Base-by-base conservation (phyloP, 2,113 vertebrate species). In the Numenius arquata region DNA sequence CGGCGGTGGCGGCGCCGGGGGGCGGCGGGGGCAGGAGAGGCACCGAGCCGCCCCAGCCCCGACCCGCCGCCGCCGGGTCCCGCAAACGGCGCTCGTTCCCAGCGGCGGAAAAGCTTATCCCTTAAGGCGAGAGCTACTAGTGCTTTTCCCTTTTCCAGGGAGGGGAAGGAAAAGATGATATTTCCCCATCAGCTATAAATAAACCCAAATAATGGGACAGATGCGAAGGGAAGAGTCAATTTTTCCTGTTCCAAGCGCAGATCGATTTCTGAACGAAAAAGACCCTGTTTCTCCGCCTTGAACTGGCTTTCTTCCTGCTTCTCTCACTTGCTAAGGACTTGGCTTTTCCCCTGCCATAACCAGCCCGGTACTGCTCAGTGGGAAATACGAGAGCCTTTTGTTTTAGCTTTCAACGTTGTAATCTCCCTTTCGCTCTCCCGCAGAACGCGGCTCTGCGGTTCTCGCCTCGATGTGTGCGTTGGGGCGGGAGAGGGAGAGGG, bases 181-280 rank as follows among this genome's bases (percentile, higher is more conserved):
- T 73, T 90, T 93, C 90, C 65, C 63, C 82, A 11, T 36, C 75
- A 75, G 38, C 62, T 95, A 82, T 83, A 94, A 96, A 90, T 90
- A 94, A 90, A 62, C 45, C 12, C 67, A 83, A 95, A 91, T 77
- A 76, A 82, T 59, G 9, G 50, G 53, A 34, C 81, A 81, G 87
- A 88, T 80, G 82, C 61, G 88, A 83, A 93, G 36, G 38, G 65
- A 80, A 85, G 83, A 88, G 63, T 85, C 27, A 83, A 4, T 80
- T 91, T 95, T 79, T 93, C 78, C 85, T 45, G 55, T 80, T 96
- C n/a, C 85, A 77, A 90, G 72, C 1, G 21, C 47, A 83, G 85
- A 96, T 87, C 67, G 52, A 21, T 91, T 90, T 68, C 68, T n/a
- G 73, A 95, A 94, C 62, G 56, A 93, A 94, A 93, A 95, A 61